Conservation (phyloP, 2,888 invertebrate genomes). For the Mythimna ferrago region DNA sequence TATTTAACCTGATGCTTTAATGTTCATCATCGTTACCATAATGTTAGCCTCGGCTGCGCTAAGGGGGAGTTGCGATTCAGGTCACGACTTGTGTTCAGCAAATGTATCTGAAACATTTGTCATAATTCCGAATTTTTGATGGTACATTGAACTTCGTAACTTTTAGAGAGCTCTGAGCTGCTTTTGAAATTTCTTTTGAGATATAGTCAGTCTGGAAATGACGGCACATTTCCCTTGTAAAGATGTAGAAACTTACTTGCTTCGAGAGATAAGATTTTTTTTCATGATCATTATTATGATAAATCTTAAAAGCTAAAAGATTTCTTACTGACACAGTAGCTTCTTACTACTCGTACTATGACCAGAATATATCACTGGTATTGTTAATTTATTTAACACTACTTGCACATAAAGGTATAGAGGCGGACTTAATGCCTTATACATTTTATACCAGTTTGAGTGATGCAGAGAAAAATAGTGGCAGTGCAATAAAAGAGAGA, state of each 20-base stretch:
- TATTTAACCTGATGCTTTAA: constrained; percentile 45
- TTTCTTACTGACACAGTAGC: not conserved
- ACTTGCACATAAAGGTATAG: too few species aligned
- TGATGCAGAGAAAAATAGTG: too few species aligned
- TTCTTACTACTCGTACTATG: not conserved
- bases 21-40: constrained; percentile 18
- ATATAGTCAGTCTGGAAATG: not conserved
- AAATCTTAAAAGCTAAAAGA: not conserved
- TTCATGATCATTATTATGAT: not conserved
- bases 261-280: not conserved
- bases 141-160: constrained; percentile 9
- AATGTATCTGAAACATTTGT: constrained; percentile 26
- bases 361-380: not conserved
- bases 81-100: constrained; percentile 6
- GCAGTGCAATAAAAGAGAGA: too few species aligned
- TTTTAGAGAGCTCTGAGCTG: not conserved
- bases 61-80: not conserved
- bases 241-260: not conserved
- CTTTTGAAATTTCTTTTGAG: not conserved
- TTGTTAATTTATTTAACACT: too few species aligned
- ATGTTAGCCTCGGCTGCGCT: not conserved
- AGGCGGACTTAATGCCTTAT: too few species aligned
- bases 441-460: too few species aligned
- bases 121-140: constrained; percentile 2
- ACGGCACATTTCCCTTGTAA: not conserved